A percentile compares a stretch with the other conserved stretches of the same genome.
These are phyloP conservation scores for Brachyistius frenatus DNA, from an alignment of 2,113 vertebrate species.

Conservation along the genomic window DNA sequence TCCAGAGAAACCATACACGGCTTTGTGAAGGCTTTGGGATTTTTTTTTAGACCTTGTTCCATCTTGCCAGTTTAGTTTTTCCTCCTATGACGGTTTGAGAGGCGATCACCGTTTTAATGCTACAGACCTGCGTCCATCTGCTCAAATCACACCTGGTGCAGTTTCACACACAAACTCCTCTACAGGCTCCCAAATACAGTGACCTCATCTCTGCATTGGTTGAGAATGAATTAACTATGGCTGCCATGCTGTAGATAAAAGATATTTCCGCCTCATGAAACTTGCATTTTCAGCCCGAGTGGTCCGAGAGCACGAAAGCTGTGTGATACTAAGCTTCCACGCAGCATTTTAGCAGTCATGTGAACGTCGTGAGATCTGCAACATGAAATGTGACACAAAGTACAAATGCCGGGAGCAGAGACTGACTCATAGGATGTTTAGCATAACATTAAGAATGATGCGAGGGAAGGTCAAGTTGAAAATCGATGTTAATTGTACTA, in stretches of 20 bases:
- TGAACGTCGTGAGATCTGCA: conserved; percentile 22
- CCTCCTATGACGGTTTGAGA: not conserved
- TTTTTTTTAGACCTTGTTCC: not conserved
- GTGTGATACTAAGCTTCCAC: conserved; percentile 17
- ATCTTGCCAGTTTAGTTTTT: not conserved
- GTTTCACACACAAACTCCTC: not conserved
- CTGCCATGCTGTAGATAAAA: conserved; percentile 12
- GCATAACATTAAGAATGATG: not conserved
- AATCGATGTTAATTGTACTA: not conserved
- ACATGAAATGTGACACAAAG: conserved; percentile 59
- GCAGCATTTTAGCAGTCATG: conserved; percentile 42
- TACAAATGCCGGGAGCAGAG: conserved; percentile 33
- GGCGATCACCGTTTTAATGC: not conserved
- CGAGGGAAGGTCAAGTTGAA: not conserved
- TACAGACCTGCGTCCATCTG: not conserved
- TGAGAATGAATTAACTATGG: not conserved
- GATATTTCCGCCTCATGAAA: conserved; percentile 23
- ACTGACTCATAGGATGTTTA: conserved; percentile 46
- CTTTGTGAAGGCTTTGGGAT: not conserved
- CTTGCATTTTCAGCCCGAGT: conserved; percentile 41
- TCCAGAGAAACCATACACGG: not conserved
- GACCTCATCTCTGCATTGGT: not conserved
- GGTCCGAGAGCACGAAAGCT: conserved; percentile 22
- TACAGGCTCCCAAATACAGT: not conserved
- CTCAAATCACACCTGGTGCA: not conserved